A percentile compares a stretch with the other conserved stretches of the same genome.
Conservation (phyloP, 2,888 invertebrate genomes). For the Dryomyza anilis region DNA sequence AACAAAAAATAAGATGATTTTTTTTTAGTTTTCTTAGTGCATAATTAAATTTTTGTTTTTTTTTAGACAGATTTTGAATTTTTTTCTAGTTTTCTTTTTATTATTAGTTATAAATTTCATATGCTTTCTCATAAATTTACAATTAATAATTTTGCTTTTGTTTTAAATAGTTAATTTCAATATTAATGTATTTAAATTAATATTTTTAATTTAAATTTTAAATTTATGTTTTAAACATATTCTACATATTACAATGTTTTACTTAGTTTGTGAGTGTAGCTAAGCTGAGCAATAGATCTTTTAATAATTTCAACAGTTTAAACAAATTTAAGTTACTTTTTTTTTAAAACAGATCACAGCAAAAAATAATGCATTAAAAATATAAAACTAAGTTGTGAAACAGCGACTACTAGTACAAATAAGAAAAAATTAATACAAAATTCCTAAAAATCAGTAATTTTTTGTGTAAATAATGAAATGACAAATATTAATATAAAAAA, state of each 20-base stretch:
- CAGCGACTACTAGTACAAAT: not conserved
- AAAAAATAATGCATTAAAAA: conserved; percentile 4
- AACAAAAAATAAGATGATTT: no score
- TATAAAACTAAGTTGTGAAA: not conserved
- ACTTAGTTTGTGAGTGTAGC: conserved; percentile 3
- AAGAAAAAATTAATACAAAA: not conserved
- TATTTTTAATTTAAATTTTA: not conserved
- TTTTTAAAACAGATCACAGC: conserved; percentile 17
- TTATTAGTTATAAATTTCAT: not conserved
- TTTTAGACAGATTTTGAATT: not conserved
- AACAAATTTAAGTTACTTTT: not conserved
- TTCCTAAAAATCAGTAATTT: not conserved
- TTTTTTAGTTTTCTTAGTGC: no score
- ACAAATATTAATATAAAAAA: not conserved
- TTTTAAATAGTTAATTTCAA: not conserved
- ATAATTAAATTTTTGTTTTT: no score
- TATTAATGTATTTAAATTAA: not conserved
- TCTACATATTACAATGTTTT: not conserved
- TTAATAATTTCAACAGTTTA: not conserved
- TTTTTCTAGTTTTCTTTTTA: conserved; percentile 1
- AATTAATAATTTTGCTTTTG: no score
- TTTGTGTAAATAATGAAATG: not conserved
- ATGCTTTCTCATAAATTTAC: no score
- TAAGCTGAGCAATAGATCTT: not conserved
- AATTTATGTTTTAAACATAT: not conserved